A percentile compares a stretch with the other conserved stretches of the same genome.
These are phyloP conservation scores for Pseudomyrmex cubaensis DNA, from an alignment of 1,140 invertebrate genomes.

Conservation along the genomic window DNA sequence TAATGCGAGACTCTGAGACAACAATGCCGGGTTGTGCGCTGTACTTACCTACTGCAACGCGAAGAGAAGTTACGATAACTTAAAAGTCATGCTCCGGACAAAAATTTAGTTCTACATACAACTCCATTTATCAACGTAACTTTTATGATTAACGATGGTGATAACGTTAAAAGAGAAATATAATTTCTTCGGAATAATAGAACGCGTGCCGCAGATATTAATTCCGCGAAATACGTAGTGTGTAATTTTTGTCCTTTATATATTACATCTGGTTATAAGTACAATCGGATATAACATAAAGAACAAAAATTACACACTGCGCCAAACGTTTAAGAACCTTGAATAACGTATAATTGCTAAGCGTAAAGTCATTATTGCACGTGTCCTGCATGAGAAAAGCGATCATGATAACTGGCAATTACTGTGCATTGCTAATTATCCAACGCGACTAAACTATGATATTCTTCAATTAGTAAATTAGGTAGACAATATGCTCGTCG, in stretches of 20 bases:
- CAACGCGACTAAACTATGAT: slow-evolving; percentile 38
- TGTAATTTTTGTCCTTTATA: no score
- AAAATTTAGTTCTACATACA: slow-evolving; percentile 39
- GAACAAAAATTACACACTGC: neutral
- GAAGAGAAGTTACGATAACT: slow-evolving; percentile 49
- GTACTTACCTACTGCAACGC: slow-evolving; percentile 47
- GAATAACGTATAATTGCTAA: slow-evolving; percentile 6
- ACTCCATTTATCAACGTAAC: slow-evolving; percentile 12
- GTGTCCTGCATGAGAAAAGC: slow-evolving; percentile 5
- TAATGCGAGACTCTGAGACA: slow-evolving; percentile 70
- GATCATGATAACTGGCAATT: neutral
- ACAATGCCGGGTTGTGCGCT: slow-evolving; percentile 59
- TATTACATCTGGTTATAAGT: neutral
- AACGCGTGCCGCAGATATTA: neutral
- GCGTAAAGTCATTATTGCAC: slow-evolving; percentile 7
- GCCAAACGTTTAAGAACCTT: neutral
- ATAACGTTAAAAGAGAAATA: neutral
- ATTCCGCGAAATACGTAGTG: neutral
- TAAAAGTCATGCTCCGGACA: slow-evolving; percentile 48
- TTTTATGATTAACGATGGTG: slow-evolving; percentile 9
- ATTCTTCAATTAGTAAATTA: slow-evolving; percentile 67
- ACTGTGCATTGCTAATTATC: slow-evolving; percentile 22
- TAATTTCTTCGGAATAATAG: neutral
- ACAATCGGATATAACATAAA: neutral
- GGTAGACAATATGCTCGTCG: slow-evolving; percentile 54